phyloP scores from a whole-genome alignment of 2,113 vertebrate species.

The Blennius ocellaris region DNA sequence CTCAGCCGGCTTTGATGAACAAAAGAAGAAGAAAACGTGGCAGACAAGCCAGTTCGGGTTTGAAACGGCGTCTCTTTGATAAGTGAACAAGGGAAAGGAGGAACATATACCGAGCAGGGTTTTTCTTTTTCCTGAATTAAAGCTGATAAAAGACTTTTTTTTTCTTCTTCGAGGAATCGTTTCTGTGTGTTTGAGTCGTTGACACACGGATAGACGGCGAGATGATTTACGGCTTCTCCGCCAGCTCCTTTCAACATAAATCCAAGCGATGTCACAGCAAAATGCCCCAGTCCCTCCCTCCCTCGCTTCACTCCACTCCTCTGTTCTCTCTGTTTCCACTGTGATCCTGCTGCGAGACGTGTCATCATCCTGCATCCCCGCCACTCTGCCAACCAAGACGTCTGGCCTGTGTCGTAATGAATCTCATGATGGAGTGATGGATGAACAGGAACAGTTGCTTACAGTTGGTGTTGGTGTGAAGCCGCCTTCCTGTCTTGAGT shows the following conservation, averaged over 20 bases:
- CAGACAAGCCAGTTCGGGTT: constrained; percentile 26
- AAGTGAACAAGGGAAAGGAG: constrained; percentile 27
- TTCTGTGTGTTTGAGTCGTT: constrained; percentile 36
- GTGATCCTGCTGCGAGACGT: constrained; percentile 34
- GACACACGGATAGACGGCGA: neutral
- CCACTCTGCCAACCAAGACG: too few species aligned
- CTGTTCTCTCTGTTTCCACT: constrained; percentile 24
- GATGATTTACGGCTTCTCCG: constrained; percentile 38
- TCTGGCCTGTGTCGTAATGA: too few species aligned
- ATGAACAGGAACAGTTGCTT: too few species aligned
- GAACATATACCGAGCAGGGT: constrained; percentile 41
- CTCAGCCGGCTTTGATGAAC: constrained; percentile 52
- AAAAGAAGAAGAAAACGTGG: constrained; percentile 33
- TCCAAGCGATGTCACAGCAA: constrained; percentile 33
- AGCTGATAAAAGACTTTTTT: constrained; percentile 40
- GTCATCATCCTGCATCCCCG: constrained; percentile 44
- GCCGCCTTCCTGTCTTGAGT: too few species aligned
- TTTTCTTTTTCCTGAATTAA: constrained; percentile 5
- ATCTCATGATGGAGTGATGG: too few species aligned
- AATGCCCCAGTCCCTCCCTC: constrained; percentile 9
- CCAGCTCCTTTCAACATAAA: constrained; percentile 38
- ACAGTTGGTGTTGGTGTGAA: too few species aligned
- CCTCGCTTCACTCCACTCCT: constrained; percentile 18
- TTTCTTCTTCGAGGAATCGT: constrained; percentile 39
- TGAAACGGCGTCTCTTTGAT: constrained; percentile 43